A percentile compares a stretch with the other conserved stretches of the same genome.
Conservation (phyloP, 2,113 vertebrate species). For the Clupea harengus region DNA sequence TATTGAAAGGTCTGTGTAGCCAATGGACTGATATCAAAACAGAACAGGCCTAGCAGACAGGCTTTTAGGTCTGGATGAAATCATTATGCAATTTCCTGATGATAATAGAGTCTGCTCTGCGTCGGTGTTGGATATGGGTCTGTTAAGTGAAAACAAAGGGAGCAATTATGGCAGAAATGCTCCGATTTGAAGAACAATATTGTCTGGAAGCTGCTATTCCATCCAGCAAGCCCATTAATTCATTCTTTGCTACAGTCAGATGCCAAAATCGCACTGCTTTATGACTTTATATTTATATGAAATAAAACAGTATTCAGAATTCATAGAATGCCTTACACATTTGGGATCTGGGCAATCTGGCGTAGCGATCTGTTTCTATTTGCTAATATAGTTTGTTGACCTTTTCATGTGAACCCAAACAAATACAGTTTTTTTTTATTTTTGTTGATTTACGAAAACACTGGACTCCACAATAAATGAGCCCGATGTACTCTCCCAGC, state of each 20-base stretch:
- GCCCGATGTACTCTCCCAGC: slow-evolving; percentile 41
- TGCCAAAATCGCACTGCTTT: not conserved
- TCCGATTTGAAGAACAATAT: not conserved
- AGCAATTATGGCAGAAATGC: not conserved
- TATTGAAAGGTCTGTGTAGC: slow-evolving; percentile 1
- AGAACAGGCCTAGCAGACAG: not conserved
- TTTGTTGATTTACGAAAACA: too few species aligned
- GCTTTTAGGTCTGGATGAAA: not conserved
- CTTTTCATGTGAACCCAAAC: not conserved
- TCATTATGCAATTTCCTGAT: slow-evolving; percentile 26
- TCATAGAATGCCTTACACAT: not conserved
- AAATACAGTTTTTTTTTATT: not conserved
- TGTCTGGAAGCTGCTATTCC: not conserved
- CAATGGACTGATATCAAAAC: not conserved
- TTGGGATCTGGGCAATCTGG: not conserved
- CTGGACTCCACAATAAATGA: slow-evolving; percentile 48
- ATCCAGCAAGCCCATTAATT: not conserved
- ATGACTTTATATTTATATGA: not conserved
- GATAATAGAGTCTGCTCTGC: slow-evolving; percentile 27
- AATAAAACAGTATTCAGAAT: not conserved
- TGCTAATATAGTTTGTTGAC: slow-evolving; percentile 4
- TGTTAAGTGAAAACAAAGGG: not conserved
- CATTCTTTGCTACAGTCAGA: not conserved
- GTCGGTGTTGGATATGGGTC: slow-evolving; percentile 4
- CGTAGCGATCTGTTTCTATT: not conserved